Conservation (phyloP, 64 coral and sea anemone genomes). For the Orbicella faveolata region DNA sequence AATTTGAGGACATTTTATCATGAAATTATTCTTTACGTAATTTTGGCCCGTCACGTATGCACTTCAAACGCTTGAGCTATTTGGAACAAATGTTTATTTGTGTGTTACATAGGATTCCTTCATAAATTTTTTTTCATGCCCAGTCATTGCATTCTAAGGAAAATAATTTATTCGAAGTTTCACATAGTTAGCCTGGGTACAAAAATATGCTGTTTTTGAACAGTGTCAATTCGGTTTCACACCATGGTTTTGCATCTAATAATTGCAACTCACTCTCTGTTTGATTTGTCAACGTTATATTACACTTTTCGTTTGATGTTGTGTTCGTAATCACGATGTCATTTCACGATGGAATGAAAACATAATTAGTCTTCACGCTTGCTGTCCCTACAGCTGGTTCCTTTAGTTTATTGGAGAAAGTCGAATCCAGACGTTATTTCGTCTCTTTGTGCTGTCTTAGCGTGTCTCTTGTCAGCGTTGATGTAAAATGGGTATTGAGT, state of each 20-base stretch:
- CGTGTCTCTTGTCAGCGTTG: background rate
- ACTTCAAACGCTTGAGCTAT: background rate
- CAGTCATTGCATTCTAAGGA: background rate
- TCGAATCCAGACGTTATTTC: background rate
- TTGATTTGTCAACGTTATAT: background rate
- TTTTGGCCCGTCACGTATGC: background rate
- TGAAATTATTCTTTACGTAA: background rate
- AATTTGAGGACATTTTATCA: background rate
- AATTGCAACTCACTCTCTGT: background rate
- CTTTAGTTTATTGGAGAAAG: background rate
- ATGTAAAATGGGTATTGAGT: background rate
- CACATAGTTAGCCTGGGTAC: background rate
- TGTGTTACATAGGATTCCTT: background rate
- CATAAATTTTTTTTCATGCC: background rate
- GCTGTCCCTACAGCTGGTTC: background rate
- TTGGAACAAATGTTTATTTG: conserved; percentile 19
- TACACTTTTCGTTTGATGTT: background rate
- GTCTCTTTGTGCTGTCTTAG: background rate
- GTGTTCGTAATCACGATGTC: background rate
- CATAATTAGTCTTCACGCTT: background rate
- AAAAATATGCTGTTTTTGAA: background rate
- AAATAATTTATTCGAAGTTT: background rate
- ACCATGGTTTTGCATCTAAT: background rate
- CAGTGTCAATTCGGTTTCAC: background rate
- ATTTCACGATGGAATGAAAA: conserved; percentile 2